Conservation (phyloP, 23 tunicate species). For the Diplosoma virens region DNA sequence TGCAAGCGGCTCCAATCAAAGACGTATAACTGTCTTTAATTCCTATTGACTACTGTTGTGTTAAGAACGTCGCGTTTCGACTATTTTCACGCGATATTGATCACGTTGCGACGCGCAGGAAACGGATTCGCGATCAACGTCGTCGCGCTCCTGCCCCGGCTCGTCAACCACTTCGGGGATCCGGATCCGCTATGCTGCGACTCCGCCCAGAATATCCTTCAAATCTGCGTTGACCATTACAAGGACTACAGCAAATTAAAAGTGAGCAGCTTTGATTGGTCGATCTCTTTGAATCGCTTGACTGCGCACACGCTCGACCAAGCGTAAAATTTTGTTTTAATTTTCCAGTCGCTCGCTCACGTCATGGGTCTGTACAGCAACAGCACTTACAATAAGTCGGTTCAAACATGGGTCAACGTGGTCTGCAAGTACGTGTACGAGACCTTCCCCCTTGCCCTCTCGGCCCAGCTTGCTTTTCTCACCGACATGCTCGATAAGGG, state of each 20-base stretch:
- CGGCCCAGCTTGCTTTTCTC: conserved; percentile 45
- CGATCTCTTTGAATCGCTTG: too few species aligned
- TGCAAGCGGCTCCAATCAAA: too few species aligned
- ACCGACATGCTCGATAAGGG: conserved; percentile 61
- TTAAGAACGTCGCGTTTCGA: too few species aligned
- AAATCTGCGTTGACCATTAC: conserved; percentile 63
- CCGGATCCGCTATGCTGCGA: conserved; percentile 66
- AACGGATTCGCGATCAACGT: conserved; percentile 69
- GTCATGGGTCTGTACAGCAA: conserved; percentile 77
- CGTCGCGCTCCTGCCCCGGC: conserved; percentile 63
- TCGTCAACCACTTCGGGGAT: conserved; percentile 44
- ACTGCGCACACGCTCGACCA: too few species aligned
- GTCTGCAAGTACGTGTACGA: conserved; percentile 83
- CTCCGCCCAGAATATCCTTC: conserved; percentile 73
- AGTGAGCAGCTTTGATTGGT: conserved; percentile 31
- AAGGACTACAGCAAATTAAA: conserved; percentile 58
- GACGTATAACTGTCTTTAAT: too few species aligned
- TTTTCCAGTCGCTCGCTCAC: conserved; percentile 67
- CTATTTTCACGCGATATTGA: too few species aligned
- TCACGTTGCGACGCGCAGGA: conserved; percentile 38
- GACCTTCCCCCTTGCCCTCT: conserved; percentile 60
- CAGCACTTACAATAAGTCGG: conserved; percentile 68
- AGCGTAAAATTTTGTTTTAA: too few species aligned
- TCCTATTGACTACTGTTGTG: too few species aligned
- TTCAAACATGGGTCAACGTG: conserved; percentile 65